Conservation (phyloP, 2,888 invertebrate genomes). For the Eristalis intricaria region DNA sequence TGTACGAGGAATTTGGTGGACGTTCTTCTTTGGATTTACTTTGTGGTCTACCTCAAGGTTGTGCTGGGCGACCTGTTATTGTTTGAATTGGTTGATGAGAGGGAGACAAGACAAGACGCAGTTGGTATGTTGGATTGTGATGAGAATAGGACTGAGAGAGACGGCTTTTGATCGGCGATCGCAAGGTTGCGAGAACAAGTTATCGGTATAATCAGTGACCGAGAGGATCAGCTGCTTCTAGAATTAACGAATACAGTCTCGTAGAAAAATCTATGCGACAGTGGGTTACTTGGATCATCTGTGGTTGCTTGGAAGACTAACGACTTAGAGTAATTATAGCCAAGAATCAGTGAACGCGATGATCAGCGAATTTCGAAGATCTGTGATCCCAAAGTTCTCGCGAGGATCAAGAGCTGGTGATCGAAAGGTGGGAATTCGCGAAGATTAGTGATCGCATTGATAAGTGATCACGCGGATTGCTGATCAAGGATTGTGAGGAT, state of each 20-base stretch:
- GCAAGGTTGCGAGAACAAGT: no score
- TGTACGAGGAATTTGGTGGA: not conserved
- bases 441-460: not conserved
- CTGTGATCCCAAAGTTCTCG: not conserved
- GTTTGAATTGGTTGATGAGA: not conserved
- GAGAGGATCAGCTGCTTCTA: no score
- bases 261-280: no score
- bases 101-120: no score
- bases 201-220: no score
- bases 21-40: not conserved
- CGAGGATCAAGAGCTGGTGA: not conserved
- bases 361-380: not conserved
- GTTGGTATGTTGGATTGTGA: no score
- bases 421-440: not conserved
- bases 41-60: not conserved
- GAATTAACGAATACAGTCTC: no score
- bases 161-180: no score
- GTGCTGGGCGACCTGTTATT: not conserved
- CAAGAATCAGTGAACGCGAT: not conserved
- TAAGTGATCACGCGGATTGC: no score
- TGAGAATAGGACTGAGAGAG: not conserved
- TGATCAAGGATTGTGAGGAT: no score
- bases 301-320: not conserved
- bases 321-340: no score
- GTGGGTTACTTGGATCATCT: no score